Base-by-base conservation (phyloP, 1,140 invertebrate genomes). In the Eupristina koningsbergeri region DNA sequence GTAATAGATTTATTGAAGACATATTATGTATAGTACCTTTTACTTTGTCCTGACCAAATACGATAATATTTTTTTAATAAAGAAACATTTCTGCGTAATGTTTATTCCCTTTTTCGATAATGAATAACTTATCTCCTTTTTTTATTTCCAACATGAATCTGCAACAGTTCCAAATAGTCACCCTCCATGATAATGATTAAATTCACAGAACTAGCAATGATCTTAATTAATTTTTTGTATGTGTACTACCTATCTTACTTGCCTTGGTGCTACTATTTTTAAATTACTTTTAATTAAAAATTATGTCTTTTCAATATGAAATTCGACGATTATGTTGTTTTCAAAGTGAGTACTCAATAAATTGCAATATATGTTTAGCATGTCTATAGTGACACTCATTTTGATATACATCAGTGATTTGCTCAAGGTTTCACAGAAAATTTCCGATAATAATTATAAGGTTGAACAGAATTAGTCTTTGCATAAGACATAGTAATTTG, bases 301-400 rank as follows among this genome's bases (percentile, higher is more conserved):
- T 39, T 34, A 15, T 17, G 2, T 41, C 17, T 6, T 19, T 39
- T 39, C 19, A 74, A 29, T 47, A 41, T 26, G 41, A 74, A 26
- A 74, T 47, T 47, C 41, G 29, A 47, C 47, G n/a, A 29, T 47
- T 74, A n/a, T 22, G 47, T 74, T 74, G 71, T 74, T 74, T 74
- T 34, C 41, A 74, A 74, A 74, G 26, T 29, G n/a, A 74, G 47
- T 2, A 74, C 71, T 47, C 71, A 41, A 29, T 47, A 29, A 6
- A 74, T 74, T 13, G 71, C n/a, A 74, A 73, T 74, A 11, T 29
- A 13, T 29, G 29, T 19, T 74, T 41, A 26, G 47, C 41, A 47
- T 74, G n/a, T 47, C 29, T 74, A 13, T 29, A 47, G 36, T 74
- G 71, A 47, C n/a, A 13, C 1, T 47, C 41, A 13, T 47, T 74